Evolutionary conservation across 2,888 invertebrate genomes (phyloP).

Genomic region (Tachina lurida): DNA sequence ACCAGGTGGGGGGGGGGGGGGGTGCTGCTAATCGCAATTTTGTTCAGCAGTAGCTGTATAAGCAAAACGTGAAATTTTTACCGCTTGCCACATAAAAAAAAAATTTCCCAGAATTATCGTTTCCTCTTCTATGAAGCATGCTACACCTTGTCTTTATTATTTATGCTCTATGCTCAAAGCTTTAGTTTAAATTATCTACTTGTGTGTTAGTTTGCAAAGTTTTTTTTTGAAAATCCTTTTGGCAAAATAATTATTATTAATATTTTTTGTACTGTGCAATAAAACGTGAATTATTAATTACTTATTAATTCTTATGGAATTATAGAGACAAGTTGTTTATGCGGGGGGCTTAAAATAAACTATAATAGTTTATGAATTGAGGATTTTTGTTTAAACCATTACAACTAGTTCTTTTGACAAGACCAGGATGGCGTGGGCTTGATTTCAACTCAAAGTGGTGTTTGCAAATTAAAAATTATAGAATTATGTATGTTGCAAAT

Average conservation of each 20-base stretch:
- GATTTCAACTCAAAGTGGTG: neutral
- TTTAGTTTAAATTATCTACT: neutral
- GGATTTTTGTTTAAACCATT: neutral
- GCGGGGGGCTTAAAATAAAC: constrained; percentile 19
- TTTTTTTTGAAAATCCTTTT: constrained; percentile 36
- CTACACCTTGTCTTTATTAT: neutral
- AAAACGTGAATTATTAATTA: constrained; percentile 50
- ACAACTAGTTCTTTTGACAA: too few species aligned
- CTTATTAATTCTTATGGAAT: constrained; percentile 23
- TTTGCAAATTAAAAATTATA: too few species aligned
- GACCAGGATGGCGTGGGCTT: too few species aligned
- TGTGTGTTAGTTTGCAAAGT: neutral
- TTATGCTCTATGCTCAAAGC: neutral
- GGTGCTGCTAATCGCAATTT: neutral
- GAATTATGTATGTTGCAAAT: too few species aligned
- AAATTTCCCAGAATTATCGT: neutral
- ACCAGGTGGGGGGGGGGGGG: too few species aligned
- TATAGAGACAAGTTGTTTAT: constrained; percentile 15
- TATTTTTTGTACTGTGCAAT: constrained; percentile 3
- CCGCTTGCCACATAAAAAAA: constrained; percentile 5
- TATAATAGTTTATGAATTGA: constrained; percentile 18
- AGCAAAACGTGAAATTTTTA: constrained; percentile 20
- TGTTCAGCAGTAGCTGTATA: neutral
- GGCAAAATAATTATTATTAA: constrained; percentile 32
- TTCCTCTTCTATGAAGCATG: neutral